Base-by-base conservation (phyloP, 2,888 invertebrate species). In the Agrypnus murinus region DNA sequence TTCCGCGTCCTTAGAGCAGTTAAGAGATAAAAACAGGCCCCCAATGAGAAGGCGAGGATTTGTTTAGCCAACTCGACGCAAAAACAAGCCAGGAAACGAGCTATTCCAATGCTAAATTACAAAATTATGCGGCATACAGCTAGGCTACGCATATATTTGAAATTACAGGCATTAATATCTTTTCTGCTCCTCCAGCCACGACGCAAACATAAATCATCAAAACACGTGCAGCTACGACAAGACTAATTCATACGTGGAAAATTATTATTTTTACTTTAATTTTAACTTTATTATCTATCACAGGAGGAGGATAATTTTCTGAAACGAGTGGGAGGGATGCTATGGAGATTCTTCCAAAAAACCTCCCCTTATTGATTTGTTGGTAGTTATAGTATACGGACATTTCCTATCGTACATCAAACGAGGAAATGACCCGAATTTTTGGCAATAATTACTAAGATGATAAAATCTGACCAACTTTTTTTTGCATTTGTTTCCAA, bases 41-140 rank as follows among this genome's bases (percentile, higher is more conserved):
- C 74, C 74, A 75, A 77, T 71, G 66, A 72, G 74, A 75, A 69
- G 58, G 66, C 65, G 66, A 64, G 65, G 74, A 73, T 75, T 75
- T 77, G 72, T 74, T 75, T 76, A 75, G 73, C 67, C 69, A 73
- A 74, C 71, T 70, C 60, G 58, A 70, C 60, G 70, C 67, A 70
- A 74, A 73, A 75, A 72, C 74, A 70, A 70, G 74, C 66, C 68
- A 71, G 74, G 75, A 77, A 75, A 72, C 73, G 73, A 73, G 71
- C 64, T 67, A 71, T 74, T 73, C 73, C 64, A 71, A 65, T 71
- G 70, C 71, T 72, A 76, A 73, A 76, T 72, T 71, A 75, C 65
- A 69, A 65, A 75, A 74, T 72, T 70, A 72, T 72, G 71, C 69
- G 63, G 40, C 58, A 46, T 60, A 50, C 32, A 50, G 50, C 50